Percentiles rank a stretch among this genome's conserved stretches.
Conservation (phyloP, 2,888 invertebrate genomes). For the Chirona hameri region DNA sequence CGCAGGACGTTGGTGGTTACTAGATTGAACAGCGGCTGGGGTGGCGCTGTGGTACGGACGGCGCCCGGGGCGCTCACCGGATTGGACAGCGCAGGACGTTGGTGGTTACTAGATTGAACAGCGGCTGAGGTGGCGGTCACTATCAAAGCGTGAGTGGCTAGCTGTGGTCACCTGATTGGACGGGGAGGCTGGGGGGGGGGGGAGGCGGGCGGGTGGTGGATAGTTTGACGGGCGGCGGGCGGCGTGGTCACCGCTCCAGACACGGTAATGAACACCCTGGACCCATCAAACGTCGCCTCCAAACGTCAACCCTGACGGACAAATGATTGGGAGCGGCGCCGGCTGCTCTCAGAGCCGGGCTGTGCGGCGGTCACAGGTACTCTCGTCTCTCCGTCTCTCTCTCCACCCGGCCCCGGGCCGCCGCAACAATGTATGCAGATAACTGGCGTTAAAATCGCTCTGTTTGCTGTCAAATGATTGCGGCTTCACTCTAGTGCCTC, state of each 20-base stretch:
- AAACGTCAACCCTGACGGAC: background rate
- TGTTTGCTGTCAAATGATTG: background rate
- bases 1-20: too few species aligned
- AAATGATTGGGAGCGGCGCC: background rate
- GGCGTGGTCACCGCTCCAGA: background rate
- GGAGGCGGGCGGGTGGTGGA: background rate
- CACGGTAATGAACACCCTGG: background rate
- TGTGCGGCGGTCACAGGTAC: background rate
- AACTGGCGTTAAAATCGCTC: background rate
- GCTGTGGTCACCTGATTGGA: too few species aligned
- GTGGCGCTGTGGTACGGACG: too few species aligned
- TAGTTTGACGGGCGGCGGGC: background rate
- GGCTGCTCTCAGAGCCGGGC: background rate
- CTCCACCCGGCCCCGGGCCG: background rate
- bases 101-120: too few species aligned
- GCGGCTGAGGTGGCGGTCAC: too few species aligned
- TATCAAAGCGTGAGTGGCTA: too few species aligned
- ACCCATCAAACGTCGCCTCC: background rate
- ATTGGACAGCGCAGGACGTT: too few species aligned
- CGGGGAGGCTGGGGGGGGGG: too few species aligned
- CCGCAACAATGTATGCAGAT: background rate
- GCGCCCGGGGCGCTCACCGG: too few species aligned
- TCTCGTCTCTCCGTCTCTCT: background rate
- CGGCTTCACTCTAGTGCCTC: background rate
- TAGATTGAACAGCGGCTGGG: too few species aligned